Conservation (phyloP, 2,113 vertebrate species). For the Aegithalos caudatus region DNA sequence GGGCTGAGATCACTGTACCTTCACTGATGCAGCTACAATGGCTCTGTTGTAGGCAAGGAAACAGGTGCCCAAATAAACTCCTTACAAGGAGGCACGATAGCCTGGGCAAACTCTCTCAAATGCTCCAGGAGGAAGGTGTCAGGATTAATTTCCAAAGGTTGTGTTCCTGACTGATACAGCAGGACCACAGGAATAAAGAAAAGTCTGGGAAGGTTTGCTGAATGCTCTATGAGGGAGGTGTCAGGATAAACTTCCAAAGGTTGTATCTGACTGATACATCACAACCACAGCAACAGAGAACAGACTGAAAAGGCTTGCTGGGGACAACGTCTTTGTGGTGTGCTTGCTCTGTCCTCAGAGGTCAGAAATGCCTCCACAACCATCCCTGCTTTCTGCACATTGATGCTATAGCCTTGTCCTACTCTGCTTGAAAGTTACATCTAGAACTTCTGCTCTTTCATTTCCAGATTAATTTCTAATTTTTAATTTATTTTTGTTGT, state of each 20-base stretch:
- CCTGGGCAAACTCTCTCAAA: background rate
- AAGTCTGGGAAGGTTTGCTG: background rate
- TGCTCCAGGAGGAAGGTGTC: background rate
- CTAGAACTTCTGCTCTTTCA: background rate
- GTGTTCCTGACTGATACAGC: background rate
- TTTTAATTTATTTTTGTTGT: background rate
- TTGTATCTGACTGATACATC: background rate
- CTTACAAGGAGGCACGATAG: background rate
- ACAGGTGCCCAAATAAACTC: background rate
- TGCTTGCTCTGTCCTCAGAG: background rate
- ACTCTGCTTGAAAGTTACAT: background rate
- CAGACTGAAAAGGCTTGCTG: background rate
- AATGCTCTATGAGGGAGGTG: background rate
- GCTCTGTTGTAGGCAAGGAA: rapidly evolving
- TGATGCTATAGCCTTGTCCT: background rate
- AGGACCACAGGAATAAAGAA: background rate
- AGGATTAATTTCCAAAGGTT: background rate
- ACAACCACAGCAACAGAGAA: background rate
- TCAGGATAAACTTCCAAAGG: background rate
- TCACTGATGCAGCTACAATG: background rate
- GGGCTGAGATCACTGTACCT: background rate
- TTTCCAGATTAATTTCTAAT: background rate
- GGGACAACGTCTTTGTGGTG: background rate
- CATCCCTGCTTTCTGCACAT: background rate
- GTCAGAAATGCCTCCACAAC: background rate